These are phyloP conservation scores for Drosophila rhopaloa DNA, from an alignment of 1,140 invertebrate species.

Conservation along the genomic window DNA sequence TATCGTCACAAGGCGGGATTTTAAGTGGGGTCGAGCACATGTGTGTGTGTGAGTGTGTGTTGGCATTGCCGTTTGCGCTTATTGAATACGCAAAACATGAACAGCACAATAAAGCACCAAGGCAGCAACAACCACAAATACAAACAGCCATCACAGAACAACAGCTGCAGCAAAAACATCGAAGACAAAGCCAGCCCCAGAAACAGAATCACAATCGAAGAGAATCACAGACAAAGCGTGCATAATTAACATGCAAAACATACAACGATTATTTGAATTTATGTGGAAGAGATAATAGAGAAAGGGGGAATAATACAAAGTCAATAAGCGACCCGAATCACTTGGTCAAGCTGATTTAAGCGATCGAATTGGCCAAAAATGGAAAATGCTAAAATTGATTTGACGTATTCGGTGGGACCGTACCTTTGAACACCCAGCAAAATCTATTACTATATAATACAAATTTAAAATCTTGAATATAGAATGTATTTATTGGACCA, in stretches of 20 bases:
- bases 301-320: conserved; percentile 6
- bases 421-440: not conserved
- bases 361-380: not conserved
- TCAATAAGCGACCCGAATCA: conserved; percentile 2
- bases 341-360: conserved; percentile 8
- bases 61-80: conserved; percentile 51
- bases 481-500: no score
- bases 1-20: conserved; percentile 4
- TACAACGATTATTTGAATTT: conserved; percentile 75
- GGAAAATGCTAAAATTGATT: conserved; percentile 11
- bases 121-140: conserved; percentile 20
- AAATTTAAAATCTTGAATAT: no score
- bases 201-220: conserved; percentile 37
- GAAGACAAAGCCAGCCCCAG: conserved; percentile 27
- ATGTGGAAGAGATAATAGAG: conserved; percentile 13
- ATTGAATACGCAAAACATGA: conserved; percentile 81
- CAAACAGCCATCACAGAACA: conserved; percentile 17
- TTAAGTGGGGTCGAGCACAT: conserved; percentile 17
- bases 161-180: conserved; percentile 17
- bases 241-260: conserved; percentile 81
- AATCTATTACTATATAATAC: no score
- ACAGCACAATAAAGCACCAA: conserved; percentile 66
- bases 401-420: not conserved
- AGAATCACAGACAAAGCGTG: conserved; percentile 18
- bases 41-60: conserved; percentile 13